Evolutionary conservation across 1,140 invertebrate genomes (phyloP), one percentile per base, ranked within the genome.

Genomic region (Semibalanus balanoides): DNA sequence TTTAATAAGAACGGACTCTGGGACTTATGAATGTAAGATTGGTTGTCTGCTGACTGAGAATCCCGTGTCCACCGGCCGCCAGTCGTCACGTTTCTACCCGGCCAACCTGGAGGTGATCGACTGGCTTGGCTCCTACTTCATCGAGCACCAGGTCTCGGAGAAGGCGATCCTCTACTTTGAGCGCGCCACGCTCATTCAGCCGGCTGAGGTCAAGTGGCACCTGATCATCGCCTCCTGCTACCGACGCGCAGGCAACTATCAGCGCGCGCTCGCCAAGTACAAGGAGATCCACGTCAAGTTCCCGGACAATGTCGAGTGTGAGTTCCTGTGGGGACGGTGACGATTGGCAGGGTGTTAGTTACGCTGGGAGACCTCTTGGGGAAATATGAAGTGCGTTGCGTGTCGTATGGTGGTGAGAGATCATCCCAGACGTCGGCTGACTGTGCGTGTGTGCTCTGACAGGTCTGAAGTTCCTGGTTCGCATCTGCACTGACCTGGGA

Each of bases 81-180:
- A 93, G 89, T 91, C 93, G 9, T 94, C 92, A 83, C 89, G 94
- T 79, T 92, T 93, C 82, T 94, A 92, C 83, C 95, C 96, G 74
- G 92, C 92, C 64, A 93, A 94, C 84, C 89, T 96, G 73, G 88
- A 90, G 76, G 93, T 94, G 0, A 92, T 97, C 76, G 92, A 95
- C 82, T 97, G 95, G 89, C 86, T 98, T 31, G 93, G 92, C 72
- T 92, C 92, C 0, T 96, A 97, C 83, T 95, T 94, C 81, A 91
- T 96, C 76, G 92, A 95, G 81, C 77, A 77, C 40, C 78, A 79
- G 71, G 79, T 80, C 27, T 78, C 92, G 70, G 95, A 97, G 82
- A 95, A 95, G 84, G 94, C 95, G 7, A 87, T 96, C 70, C 86
- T 86, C 30, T 96, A 93, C 83, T 96, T 96, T 83, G 91, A 96